phyloP scores from a whole-genome alignment of 2,113 vertebrate genomes.

The Chlorocebus sabaeus region DNA sequence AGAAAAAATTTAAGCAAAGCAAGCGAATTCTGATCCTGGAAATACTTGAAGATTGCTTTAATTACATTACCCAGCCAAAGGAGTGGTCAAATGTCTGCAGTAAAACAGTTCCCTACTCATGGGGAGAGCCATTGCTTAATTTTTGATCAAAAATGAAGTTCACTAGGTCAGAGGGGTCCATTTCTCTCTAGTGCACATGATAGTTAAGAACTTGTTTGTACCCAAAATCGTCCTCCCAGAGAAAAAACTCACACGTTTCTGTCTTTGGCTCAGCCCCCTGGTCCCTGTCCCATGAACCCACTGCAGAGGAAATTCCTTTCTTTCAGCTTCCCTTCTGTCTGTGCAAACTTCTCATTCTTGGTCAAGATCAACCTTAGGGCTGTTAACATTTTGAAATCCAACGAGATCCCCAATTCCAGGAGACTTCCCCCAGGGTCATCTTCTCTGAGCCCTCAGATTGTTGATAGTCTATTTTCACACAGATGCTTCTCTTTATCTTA shows the following conservation, averaged over 20 bases:
- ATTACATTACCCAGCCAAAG: conserved; percentile 1
- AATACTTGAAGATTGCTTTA: conserved; percentile 19
- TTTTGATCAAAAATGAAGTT: neutral
- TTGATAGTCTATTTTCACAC: neutral
- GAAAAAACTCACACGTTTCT: neutral
- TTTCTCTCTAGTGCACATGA: neutral
- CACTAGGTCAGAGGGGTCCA: neutral
- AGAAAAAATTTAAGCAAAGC: neutral
- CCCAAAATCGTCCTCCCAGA: neutral
- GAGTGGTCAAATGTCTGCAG: neutral
- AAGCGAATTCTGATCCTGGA: neutral
- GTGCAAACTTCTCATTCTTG: neutral
- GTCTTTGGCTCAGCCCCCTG: neutral
- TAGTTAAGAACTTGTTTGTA: neutral
- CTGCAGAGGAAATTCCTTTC: neutral
- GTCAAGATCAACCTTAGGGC: neutral
- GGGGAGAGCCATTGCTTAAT: neutral
- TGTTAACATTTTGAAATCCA: neutral
- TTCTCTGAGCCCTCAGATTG: too few relatives aligned
- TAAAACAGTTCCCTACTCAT: neutral
- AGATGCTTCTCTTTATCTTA: neutral
- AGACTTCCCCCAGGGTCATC: neutral
- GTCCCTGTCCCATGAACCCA: accelerated
- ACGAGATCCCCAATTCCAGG: neutral
- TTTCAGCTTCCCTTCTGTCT: neutral